Evolutionary conservation across 2,888 invertebrate genomes (phyloP).

Genomic region (Tenthredo distinguenda): DNA sequence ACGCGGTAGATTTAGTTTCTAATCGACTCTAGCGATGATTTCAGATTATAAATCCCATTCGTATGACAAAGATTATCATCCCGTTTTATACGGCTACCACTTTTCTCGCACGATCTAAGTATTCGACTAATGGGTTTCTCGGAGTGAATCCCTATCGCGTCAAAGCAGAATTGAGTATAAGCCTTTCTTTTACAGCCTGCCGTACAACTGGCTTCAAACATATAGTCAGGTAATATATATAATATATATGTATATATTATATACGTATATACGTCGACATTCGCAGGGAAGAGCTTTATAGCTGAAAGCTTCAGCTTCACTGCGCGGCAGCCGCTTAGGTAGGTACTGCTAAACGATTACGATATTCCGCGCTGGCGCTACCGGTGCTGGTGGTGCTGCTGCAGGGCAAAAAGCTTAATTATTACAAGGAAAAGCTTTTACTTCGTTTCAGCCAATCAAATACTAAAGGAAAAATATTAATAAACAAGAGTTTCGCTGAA

Average conservation of each 20-base stretch:
- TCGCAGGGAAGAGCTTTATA: slow-evolving; percentile 1
- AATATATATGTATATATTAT: not conserved
- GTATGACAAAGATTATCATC: not conserved
- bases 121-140: slow-evolving; percentile 35
- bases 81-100: not conserved
- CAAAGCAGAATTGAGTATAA: slow-evolving; percentile 20
- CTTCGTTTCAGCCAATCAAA: not conserved
- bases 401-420: not conserved
- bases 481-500: not conserved
- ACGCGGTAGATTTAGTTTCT: no score
- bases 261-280: not conserved
- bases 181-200: not conserved
- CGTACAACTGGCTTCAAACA: slow-evolving; percentile 8
- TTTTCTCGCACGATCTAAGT: not conserved
- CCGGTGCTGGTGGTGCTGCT: not conserved
- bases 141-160: slow-evolving; percentile 22
- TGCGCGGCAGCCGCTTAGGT: not conserved
- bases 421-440: slow-evolving; percentile 10
- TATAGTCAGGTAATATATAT: not conserved
- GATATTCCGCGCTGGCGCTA: not conserved
- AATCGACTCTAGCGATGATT: not conserved
- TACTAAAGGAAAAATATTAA: slow-evolving; percentile 3
- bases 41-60: not conserved
- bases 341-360: not conserved
- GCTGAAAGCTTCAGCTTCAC: slow-evolving; percentile 8